Percentiles rank a stretch among this genome's conserved stretches.
Evolutionary conservation across 2,888 invertebrate genomes (phyloP).

Genomic region (Dichetophora obliterata): DNA sequence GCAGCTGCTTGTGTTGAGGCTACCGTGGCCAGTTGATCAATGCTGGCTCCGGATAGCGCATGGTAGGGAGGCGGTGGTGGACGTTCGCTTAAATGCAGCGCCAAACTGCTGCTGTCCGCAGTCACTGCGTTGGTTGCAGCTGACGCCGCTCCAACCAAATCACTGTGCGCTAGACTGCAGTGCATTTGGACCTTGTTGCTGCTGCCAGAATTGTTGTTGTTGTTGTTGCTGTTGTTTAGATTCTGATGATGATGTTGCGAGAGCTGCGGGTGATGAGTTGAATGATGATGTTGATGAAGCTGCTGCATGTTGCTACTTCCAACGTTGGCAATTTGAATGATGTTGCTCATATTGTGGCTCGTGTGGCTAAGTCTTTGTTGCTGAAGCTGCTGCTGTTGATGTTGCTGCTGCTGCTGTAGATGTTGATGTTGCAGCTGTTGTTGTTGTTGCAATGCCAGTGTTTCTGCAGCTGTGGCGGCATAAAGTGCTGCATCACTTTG

Average conservation of each 20-base stretch:
- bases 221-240: slow-evolving; percentile 38
- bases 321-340: slow-evolving; percentile 18
- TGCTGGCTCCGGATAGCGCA: slow-evolving; percentile 31
- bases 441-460: slow-evolving; percentile 41
- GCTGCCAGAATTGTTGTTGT: slow-evolving; percentile 40
- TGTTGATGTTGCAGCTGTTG: slow-evolving; percentile 43
- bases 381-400: slow-evolving; percentile 43
- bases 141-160: slow-evolving; percentile 26
- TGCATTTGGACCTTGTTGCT: slow-evolving; percentile 31
- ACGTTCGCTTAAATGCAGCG: slow-evolving; percentile 40
- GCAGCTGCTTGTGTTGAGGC: slow-evolving; percentile 38
- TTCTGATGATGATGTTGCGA: slow-evolving; percentile 32
- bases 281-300: slow-evolving; percentile 43
- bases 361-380: slow-evolving; percentile 42
- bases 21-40: slow-evolving; percentile 16
- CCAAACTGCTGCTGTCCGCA: not conserved
- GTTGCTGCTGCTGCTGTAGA: slow-evolving; percentile 39
- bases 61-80: slow-evolving; percentile 58
- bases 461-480: slow-evolving; percentile 38
- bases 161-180: slow-evolving; percentile 23
- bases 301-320: slow-evolving; percentile 38
- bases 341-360: slow-evolving; percentile 24
- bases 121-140: slow-evolving; percentile 10
- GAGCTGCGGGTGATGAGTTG: slow-evolving; percentile 37
- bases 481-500: slow-evolving; percentile 29